phyloP scores from a whole-genome alignment of 2,113 vertebrate genomes.

The Apodemus sylvaticus region DNA sequence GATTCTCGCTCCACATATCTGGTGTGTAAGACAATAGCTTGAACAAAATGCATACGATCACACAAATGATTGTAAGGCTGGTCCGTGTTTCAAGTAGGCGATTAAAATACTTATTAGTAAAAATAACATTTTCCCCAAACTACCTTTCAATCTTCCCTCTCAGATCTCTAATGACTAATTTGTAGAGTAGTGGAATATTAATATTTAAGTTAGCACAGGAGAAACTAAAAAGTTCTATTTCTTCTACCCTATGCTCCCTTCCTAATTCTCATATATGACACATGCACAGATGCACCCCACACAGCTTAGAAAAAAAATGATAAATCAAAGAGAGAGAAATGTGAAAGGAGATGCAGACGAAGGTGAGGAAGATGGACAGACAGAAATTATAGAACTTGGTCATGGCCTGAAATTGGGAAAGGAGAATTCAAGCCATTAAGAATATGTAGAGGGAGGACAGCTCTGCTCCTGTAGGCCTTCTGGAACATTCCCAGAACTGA shows the following conservation, averaged over 20 bases:
- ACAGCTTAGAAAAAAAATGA: not conserved
- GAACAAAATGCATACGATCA: not conserved
- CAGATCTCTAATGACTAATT: conserved; percentile 26
- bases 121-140: conserved; percentile 15
- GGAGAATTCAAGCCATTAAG: conserved; percentile 34
- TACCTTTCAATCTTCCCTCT: not conserved
- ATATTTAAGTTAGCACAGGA: conserved; percentile 7
- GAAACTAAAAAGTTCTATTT: not conserved
- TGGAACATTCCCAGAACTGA: not conserved
- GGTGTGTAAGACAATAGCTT: not conserved
- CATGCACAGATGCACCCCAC: not conserved
- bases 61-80: not conserved
- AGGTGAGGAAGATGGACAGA: not conserved
- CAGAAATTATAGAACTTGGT: conserved; percentile 25
- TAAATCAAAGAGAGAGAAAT: not conserved
- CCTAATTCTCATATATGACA: not conserved
- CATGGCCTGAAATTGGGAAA: not conserved
- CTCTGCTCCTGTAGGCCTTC: not conserved
- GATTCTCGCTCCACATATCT: not conserved
- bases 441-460: not conserved
- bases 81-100: conserved; percentile 12
- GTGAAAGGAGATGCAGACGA: not conserved
- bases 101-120: conserved; percentile 23
- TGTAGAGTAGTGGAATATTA: conserved; percentile 1
- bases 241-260: not conserved